Base-by-base conservation (phyloP, 2,888 invertebrate species). In the Malacosoma neustria region DNA sequence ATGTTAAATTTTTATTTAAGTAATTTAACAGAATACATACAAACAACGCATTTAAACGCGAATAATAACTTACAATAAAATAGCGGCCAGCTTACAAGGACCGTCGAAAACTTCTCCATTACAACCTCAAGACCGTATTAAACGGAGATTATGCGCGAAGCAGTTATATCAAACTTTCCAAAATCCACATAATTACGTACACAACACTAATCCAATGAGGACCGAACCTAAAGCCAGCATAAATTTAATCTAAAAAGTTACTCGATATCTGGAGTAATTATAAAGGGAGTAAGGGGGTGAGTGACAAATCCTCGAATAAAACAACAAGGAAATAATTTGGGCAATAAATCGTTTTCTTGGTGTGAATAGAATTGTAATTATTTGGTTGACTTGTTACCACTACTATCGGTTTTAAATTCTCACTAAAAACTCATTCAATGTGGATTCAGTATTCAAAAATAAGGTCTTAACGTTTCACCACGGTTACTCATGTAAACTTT, bases 361-460 rank as follows among this genome's bases (percentile, higher is more conserved):
- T 81, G 82, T 82, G 86, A 87, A 87, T 85, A 76, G 86, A 84
- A 86, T 85, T 85, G 79, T 84, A 84, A 87, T 86, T 85, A 84
- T 85, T 75, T 80, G 85, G 80, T 76, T 79, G 79, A 82, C 71
- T 79, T 76, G 79, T 70, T 74, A 51, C 35, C 36, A 48, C 47
- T 62, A 72, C 55, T 45, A 53, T 39, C 43, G 34, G 39, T 48
- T 11, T 34, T 29, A 37, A 47, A 33, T 52, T 39, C 37, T 44
- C 56, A 41, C 54, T 37, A 15, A 3, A 2, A 36, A 36, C 11
- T 34, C 14, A 11, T 32, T 30, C 11, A 5, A 5, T 31, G 5
- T 5, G n/a, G n/a, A n/a, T n/a, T n/a, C n/a, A n/a, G n/a, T n/a
- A n/a, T n/a, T n/a, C n/a, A n/a, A n/a, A n/a, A n/a, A n/a, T n/a